Conservation (phyloP, 64 coral and sea anemone genomes). For the Porites australiensis region DNA sequence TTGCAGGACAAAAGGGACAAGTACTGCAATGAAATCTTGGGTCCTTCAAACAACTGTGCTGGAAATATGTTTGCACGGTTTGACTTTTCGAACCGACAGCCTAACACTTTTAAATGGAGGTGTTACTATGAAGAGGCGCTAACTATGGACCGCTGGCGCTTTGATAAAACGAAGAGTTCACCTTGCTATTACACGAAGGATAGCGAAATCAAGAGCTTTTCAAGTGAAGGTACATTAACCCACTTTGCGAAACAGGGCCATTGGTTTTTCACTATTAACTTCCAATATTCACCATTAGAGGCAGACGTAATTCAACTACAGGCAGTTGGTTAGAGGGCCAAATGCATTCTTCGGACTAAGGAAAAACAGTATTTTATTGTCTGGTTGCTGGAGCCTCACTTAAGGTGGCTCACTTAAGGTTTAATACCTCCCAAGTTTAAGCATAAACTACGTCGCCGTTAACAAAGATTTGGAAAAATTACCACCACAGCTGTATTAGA, state of each 20-base stretch:
- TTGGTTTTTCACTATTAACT: too few relatives aligned
- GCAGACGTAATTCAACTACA: too few relatives aligned
- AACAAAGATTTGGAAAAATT: too few relatives aligned
- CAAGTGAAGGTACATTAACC: constrained; percentile 1
- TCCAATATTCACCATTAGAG: too few relatives aligned
- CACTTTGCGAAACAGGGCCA: background rate
- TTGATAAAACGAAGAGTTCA: background rate
- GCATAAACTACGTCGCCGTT: too few relatives aligned
- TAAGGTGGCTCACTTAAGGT: too few relatives aligned
- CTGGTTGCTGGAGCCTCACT: too few relatives aligned
- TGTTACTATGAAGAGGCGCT: constrained; percentile 50
- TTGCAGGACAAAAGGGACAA: background rate
- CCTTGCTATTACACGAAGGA: background rate
- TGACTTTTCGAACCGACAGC: background rate
- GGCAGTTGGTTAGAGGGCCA: too few relatives aligned
- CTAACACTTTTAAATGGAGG: background rate
- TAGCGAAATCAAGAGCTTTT: background rate
- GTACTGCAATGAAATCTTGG: background rate
- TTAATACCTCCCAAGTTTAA: too few relatives aligned
- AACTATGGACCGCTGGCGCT: constrained; percentile 29
- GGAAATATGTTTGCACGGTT: constrained; percentile 6
- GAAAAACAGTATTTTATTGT: too few relatives aligned
- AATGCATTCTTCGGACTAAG: too few relatives aligned
- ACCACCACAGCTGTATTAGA: too few relatives aligned
- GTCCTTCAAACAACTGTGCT: background rate